Base-by-base conservation (phyloP, 2,888 invertebrate species). In the Geophilus truncorum region DNA sequence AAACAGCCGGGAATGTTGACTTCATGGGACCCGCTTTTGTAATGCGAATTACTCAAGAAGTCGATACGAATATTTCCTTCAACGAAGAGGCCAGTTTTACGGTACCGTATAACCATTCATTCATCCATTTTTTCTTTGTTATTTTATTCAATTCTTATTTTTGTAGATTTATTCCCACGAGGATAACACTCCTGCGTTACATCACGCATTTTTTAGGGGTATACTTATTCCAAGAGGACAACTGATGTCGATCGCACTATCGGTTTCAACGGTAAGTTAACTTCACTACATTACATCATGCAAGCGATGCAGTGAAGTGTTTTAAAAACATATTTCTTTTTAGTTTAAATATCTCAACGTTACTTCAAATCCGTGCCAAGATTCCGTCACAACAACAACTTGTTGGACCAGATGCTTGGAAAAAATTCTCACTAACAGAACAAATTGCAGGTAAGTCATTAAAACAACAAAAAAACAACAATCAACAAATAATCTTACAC, bases 161-260 rank as follows among this genome's bases (percentile, higher is more conserved):
- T n/a, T n/a, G n/a, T 78, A 80, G 80, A 21, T 75, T 34, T 80
- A 75, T 36, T 23, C 75, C 10, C 80, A 80, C 28, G 75, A 80
- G 3, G 75, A 80, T n/a, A 40, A 25, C 21, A 21, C 40, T 21
- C 76, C 80, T 12, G 76, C 40, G 0, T 21, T 75, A 75, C 80
- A 80, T 28, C 75, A 75, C 23, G 80, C 80, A 5, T 80, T 80
- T 36, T 80, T 80, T 25, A 80, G 76, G 34, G 80, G 80, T 34
- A 18, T n/a, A 36, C 28, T 80, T 21, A 36, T 80, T 7, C 80
- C 18, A 21, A 28, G 75, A 34, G n/a, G 28, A 21, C n/a, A 25
- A 15, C 1, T 25, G 28, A 75, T 34, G 12, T 30, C 80, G 2
- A 75, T 80, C 18, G 75, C 62, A n/a, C 1, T 79, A 9, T 30